These are phyloP conservation scores for Cryptoblepharus egeriae DNA, from an alignment of 2,797 vertebrate genomes.

Conservation along the genomic window DNA sequence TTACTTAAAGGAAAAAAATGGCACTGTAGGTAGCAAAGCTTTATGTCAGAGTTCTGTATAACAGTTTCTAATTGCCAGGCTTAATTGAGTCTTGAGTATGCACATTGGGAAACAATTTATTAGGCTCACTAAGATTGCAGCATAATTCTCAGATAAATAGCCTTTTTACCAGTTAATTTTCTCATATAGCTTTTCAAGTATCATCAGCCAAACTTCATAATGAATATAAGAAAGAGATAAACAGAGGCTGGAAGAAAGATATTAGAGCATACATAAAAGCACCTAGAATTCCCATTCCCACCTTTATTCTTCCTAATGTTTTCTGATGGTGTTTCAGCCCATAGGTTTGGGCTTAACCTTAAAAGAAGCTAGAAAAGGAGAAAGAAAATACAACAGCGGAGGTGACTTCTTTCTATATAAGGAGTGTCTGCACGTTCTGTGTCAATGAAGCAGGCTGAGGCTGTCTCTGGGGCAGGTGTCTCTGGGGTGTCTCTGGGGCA, in stretches of 20 bases:
- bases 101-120: conserved; percentile 48
- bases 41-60: conserved; percentile 40
- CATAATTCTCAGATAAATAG: conserved; percentile 40
- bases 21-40: conserved; percentile 23
- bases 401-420: background rate
- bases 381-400: too few relatives aligned
- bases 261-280: conserved; percentile 3
- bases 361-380: too few relatives aligned
- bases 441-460: too few relatives aligned
- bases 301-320: background rate
- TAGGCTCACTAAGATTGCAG: conserved; percentile 45
- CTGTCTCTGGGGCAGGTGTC: too few relatives aligned
- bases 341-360: too few relatives aligned
- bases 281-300: background rate
- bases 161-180: conserved; percentile 18
- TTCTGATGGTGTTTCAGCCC: too few relatives aligned
- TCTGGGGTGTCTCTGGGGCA: too few relatives aligned
- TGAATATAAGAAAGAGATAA: conserved; percentile 21
- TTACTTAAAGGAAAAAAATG: conserved; percentile 42
- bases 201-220: conserved; percentile 16
- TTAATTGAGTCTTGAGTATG: conserved; percentile 55
- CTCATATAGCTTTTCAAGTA: conserved; percentile 11
- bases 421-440: too few relatives aligned
- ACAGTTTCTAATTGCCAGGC: conserved; percentile 60
- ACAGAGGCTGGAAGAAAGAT: background rate